phyloP scores from a whole-genome alignment of 92 coral and sea anemone genomes.

The Palythoa caribaeorum region DNA sequence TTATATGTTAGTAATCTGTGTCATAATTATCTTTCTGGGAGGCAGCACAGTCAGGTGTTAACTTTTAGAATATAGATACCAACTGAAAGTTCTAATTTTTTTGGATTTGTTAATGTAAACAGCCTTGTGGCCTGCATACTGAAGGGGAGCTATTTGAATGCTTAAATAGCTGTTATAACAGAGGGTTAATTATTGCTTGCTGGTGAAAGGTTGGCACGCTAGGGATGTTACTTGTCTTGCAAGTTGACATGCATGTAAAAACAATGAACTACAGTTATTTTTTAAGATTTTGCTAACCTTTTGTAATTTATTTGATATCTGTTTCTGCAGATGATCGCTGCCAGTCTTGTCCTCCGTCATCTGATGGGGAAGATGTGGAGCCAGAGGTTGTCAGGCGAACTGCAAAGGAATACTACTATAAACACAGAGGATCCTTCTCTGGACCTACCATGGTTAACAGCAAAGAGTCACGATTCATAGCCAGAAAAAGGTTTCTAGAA shows the following conservation, averaged over 20 bases:
- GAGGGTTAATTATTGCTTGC: no score
- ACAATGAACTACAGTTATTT: background rate
- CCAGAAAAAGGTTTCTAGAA: constrained; percentile 6
- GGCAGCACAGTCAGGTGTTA: no score
- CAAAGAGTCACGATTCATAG: constrained; percentile 28
- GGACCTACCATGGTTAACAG: constrained; percentile 84
- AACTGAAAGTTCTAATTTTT: no score
- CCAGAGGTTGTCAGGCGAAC: constrained; percentile 73
- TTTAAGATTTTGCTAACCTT: background rate
- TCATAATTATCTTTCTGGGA: no score
- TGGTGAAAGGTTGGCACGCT: no score
- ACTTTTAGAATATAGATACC: no score
- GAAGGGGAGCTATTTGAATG: no score
- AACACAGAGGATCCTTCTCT: constrained; percentile 85
- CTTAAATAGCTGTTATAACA: no score
- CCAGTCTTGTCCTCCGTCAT: constrained; percentile 88
- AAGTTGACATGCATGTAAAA: background rate
- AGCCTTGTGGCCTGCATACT: no score
- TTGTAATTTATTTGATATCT: background rate
- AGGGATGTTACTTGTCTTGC: no score
- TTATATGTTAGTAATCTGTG: no score
- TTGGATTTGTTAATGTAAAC: no score
- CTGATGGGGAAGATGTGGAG: constrained; percentile 72
- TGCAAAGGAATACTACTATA: constrained; percentile 81
- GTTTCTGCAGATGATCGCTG: constrained; percentile 76